Evolutionary conservation across 2,888 invertebrate species (phyloP), one percentile per base, ranked within the genome.

Genomic region (Endotricha flammealis): DNA sequence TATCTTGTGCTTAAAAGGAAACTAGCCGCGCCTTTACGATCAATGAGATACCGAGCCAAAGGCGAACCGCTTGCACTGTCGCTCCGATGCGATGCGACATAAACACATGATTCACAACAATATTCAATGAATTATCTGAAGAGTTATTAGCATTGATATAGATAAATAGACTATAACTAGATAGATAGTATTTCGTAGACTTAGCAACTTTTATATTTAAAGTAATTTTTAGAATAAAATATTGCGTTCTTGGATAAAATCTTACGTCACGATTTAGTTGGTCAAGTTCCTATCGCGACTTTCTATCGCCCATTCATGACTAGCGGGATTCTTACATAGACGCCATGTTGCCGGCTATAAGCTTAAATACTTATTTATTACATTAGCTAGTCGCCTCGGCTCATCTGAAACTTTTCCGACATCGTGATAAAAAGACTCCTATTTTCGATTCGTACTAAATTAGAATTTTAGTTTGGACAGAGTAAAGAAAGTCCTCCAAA

Each of bases 1-100:
- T 79, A 79, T 80, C 80, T 72, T 50, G 47, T 55, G 56, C 76
- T 76, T 78, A 78, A 73, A 79, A 80, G 77, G 77, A 78, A 80
- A 78, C 79, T 78, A 74, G 77, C 67, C 67, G 66, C 67, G 71
- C 71, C 68, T 78, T 79, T 71, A 75, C 67, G 71, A 75, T 72
- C 69, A 57, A 57, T 55, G 55, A 64, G 64, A 66, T 71, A 58
- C 50, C 38, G 55, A 59, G 48, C 59, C 62, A 67, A 68, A 70
- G 62, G 59, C 58, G 48, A 52, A 62, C 66, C 63, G 64, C 66
- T 53, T 47, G 55, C 51, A 44, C 48, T 48, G 53, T 54, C 50
- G 52, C 53, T 51, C 53, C 42, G 42, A 50, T 56, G 53, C 52
- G 53, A 54, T 55, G 53, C 52, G 53, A 54, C 56, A 57, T 50